phyloP scores from a whole-genome alignment of 1,140 invertebrate genomes.

The Anagrus nilaparvatae region DNA sequence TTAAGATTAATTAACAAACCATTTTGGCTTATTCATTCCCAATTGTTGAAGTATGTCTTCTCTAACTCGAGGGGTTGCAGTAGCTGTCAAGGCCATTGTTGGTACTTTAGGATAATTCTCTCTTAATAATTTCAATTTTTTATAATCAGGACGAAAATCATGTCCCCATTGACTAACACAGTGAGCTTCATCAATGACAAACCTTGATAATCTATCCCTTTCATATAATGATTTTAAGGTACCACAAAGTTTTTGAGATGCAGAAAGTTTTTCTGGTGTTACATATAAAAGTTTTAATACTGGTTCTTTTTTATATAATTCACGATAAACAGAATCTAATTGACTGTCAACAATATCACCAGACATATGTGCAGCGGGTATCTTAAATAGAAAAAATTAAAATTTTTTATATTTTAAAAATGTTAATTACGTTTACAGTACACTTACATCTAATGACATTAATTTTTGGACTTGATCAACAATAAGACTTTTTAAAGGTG shows the following conservation, averaged over 20 bases:
- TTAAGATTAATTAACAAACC: constrained; percentile 40
- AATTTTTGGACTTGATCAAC: constrained; percentile 90
- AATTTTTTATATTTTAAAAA: no score
- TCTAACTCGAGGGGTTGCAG: constrained; percentile 82
- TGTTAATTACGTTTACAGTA: no score
- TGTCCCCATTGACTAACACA: constrained; percentile 98
- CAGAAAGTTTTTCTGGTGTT: constrained; percentile 89
- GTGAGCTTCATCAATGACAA: constrained; percentile 93
- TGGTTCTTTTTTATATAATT: constrained; percentile 52
- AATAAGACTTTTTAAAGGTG: constrained; percentile 89
- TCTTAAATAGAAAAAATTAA: constrained; percentile 50
- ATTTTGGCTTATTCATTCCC: constrained; percentile 67
- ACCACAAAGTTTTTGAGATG: constrained; percentile 53
- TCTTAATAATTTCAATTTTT: constrained; percentile 71
- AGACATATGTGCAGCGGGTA: constrained; percentile 65
- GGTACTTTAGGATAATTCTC: constrained; percentile 59
- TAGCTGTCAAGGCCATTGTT: constrained; percentile 91
- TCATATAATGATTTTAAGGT: constrained; percentile 45
- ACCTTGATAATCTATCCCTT: constrained; percentile 44
- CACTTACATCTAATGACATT: constrained; percentile 64
- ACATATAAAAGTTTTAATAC: constrained; percentile 83
- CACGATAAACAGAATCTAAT: constrained; percentile 55
- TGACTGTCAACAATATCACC: constrained; percentile 53
- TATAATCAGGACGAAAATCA: constrained; percentile 91
- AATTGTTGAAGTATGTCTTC: constrained; percentile 86